Evolutionary conservation across 2,888 invertebrate species (phyloP).

Genomic region (Quadroppia sp.): DNA sequence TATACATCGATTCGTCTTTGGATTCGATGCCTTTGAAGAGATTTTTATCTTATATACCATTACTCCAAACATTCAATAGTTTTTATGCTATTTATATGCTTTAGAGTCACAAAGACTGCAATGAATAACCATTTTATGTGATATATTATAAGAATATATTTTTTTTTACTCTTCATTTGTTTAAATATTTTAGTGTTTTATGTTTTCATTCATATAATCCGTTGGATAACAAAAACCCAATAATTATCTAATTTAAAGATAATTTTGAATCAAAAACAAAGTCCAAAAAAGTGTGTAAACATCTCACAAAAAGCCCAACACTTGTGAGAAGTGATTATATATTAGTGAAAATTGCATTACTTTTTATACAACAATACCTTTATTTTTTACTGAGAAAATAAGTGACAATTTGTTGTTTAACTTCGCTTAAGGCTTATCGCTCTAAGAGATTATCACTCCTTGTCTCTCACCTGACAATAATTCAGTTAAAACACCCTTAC

Average conservation of each 20-base stretch:
- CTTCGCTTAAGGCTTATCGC: slow-evolving; percentile 3
- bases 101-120: not conserved
- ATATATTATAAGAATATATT: not conserved
- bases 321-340: not conserved
- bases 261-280: not conserved
- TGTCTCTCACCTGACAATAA: slow-evolving; percentile 2
- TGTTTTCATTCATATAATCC: too few relatives aligned
- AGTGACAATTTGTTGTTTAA: slow-evolving; percentile 29
- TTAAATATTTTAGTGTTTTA: too few relatives aligned
- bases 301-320: not conserved
- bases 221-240: not conserved
- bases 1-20: not conserved
- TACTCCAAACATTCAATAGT: not conserved
- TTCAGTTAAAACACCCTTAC: not conserved
- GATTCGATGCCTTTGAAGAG: not conserved
- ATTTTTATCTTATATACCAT: not conserved
- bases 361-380: not conserved
- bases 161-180: too few relatives aligned
- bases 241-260: not conserved
- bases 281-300: not conserved
- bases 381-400: not conserved
- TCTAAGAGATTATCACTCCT: slow-evolving; percentile 24
- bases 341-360: not conserved
- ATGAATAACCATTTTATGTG: not conserved
- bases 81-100: not conserved